phyloP scores from a whole-genome alignment of 2,113 vertebrate species.

The Brevimyrus niger region DNA sequence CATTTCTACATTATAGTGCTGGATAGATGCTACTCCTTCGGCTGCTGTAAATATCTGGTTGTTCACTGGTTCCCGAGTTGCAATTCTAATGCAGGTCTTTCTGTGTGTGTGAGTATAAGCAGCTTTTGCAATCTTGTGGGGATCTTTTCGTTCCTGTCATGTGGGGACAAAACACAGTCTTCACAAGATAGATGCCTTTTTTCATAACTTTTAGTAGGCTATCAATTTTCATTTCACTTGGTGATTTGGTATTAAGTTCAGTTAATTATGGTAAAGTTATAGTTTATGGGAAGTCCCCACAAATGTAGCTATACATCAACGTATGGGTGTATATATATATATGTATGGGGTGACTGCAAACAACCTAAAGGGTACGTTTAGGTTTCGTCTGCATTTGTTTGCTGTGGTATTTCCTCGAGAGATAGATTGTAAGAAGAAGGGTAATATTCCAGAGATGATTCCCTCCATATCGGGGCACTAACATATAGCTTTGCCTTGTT shows the following conservation, averaged over 20 bases:
- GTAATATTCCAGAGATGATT: neutral
- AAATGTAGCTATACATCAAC: neutral
- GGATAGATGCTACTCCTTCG: neutral
- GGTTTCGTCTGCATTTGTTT: neutral
- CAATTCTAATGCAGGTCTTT: neutral
- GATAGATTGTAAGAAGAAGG: neutral
- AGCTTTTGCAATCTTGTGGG: neutral
- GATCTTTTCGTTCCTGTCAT: neutral
- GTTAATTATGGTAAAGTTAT: neutral
- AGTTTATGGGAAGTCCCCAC: neutral
- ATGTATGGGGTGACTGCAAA: slow-evolving; percentile 3
- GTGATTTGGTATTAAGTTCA: neutral
- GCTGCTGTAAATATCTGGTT: neutral
- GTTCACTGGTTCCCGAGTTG: neutral
- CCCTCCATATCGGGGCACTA: neutral
- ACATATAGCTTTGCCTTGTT: neutral
- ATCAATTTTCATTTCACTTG: neutral
- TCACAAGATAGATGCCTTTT: neutral
- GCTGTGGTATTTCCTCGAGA: neutral
- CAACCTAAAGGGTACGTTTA: neutral
- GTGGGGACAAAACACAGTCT: neutral
- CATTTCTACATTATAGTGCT: neutral
- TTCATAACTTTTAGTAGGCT: neutral
- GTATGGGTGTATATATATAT: neutral
- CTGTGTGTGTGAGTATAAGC: neutral